Conservation (phyloP, 2,113 vertebrate genomes). For the Todiramphus chloris region DNA sequence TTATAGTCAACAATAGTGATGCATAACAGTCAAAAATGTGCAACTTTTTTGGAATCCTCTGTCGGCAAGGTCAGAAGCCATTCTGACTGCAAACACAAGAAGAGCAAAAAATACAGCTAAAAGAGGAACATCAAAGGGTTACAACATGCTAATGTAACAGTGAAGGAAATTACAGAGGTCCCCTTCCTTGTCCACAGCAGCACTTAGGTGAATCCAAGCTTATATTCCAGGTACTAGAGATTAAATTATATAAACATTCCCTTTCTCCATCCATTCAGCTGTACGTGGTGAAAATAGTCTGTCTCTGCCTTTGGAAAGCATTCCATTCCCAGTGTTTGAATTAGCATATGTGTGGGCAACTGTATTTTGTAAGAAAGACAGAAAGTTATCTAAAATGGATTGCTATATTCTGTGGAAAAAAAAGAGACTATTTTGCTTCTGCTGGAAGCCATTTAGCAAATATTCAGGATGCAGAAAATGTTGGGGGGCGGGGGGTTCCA, state of each 20-base stretch:
- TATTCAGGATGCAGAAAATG: background rate
- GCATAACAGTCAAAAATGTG: background rate
- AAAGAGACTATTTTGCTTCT: background rate
- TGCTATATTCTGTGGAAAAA: background rate
- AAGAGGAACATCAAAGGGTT: background rate
- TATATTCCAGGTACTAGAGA: background rate
- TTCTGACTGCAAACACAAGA: background rate
- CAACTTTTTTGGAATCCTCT: background rate
- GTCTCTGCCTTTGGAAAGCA: background rate
- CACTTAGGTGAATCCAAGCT: background rate
- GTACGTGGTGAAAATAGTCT: background rate
- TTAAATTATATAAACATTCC: background rate
- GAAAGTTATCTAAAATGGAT: background rate
- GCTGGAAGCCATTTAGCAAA: background rate
- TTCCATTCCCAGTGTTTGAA: background rate
- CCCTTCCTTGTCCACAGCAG: background rate
- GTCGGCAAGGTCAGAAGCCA: background rate
- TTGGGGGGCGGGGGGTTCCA: no score
- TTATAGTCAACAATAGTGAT: background rate
- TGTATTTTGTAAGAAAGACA: background rate
- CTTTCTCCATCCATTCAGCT: background rate
- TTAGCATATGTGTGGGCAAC: background rate
- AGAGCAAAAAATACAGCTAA: background rate
- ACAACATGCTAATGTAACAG: background rate
- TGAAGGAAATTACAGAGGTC: background rate